Conservation (phyloP, 1,140 invertebrate genomes). For the Macrobrachium rosenbergii region DNA sequence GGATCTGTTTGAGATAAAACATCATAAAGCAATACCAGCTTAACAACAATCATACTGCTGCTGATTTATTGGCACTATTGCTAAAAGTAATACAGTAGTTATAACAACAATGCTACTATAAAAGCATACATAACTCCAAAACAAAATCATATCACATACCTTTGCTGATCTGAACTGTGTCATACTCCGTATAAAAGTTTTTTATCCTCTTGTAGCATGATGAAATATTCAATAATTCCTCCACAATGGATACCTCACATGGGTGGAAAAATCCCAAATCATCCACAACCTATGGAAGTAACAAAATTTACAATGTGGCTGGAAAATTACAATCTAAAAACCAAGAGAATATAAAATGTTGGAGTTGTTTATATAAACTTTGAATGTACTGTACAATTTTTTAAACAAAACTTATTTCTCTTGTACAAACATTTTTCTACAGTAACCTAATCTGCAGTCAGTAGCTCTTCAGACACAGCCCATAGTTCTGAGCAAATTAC, state of each 20-base stretch:
- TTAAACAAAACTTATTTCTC: too few species aligned
- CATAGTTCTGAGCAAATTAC: too few species aligned
- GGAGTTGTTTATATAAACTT: too few species aligned
- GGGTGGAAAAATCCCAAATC: constrained; percentile 7
- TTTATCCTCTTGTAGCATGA: background rate
- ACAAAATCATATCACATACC: background rate
- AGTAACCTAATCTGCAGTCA: too few species aligned
- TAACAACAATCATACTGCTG: background rate
- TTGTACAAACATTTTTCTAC: too few species aligned
- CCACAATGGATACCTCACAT: background rate
- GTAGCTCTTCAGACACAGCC: too few species aligned
- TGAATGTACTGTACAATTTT: too few species aligned
- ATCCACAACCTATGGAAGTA: background rate
- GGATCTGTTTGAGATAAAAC: background rate
- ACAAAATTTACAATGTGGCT: background rate
- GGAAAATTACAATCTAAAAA: too few species aligned
- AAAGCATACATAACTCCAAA: background rate
- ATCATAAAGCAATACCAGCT: background rate
- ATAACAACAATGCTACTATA: too few species aligned
- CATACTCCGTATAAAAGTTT: background rate
- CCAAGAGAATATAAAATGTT: too few species aligned
- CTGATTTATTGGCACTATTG: too few species aligned
- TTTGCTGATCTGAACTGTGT: background rate
- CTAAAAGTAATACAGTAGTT: too few species aligned
- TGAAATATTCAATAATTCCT: background rate